Evolutionary conservation across 1,140 invertebrate genomes (phyloP).

Genomic region (Cydia fagiglandana): DNA sequence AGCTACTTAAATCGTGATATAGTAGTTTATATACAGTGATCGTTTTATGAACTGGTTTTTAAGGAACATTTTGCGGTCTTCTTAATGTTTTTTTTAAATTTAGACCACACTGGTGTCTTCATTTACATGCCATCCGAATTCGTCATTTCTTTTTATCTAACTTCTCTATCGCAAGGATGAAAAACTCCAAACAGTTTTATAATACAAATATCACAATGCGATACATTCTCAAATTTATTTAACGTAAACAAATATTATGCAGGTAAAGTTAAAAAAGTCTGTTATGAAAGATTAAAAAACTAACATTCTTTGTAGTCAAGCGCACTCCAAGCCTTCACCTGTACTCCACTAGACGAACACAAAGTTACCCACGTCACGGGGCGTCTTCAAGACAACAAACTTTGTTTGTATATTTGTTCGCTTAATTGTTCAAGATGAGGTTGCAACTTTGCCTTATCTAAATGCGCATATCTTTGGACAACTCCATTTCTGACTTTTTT

Average conservation of each 20-base stretch:
- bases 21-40: neutral
- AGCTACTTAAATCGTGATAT: neutral
- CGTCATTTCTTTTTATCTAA: neutral
- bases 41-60: neutral
- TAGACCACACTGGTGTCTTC: neutral
- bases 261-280: neutral
- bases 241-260: constrained; percentile 12
- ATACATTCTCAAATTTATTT: neutral
- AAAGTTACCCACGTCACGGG: constrained; percentile 20
- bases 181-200: too few relatives aligned
- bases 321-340: constrained; percentile 20
- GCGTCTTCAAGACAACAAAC: constrained; percentile 37
- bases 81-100: neutral
- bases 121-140: neutral
- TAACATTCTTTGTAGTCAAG: constrained; percentile 27
- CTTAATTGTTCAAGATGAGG: constrained; percentile 58
- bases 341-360: neutral
- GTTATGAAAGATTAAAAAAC: constrained; percentile 4
- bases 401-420: constrained; percentile 41
- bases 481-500: constrained; percentile 36
- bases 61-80: too few relatives aligned
- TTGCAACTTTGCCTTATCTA: constrained; percentile 45
- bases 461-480: constrained; percentile 49
- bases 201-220: neutral
- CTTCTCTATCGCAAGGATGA: neutral